phyloP scores from a whole-genome alignment of 2,797 vertebrate species.

The Poecilia gillii region DNA sequence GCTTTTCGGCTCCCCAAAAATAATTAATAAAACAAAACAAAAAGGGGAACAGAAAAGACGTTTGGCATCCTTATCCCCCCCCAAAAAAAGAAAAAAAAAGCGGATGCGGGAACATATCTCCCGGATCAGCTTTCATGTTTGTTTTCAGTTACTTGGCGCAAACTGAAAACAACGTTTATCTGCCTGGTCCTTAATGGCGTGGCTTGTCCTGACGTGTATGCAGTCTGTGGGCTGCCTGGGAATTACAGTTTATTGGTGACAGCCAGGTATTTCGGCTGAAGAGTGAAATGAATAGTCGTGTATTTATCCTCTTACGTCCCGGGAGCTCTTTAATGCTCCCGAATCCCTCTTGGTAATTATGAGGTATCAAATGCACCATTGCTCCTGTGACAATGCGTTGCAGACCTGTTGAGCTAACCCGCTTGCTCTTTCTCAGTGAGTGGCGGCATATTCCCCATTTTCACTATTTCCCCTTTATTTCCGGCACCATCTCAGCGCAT shows the following conservation, averaged over 20 bases:
- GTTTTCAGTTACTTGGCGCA: conserved; percentile 44
- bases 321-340: conserved; percentile 32
- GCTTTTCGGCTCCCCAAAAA: background rate
- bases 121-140: conserved; percentile 51
- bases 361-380: conserved; percentile 47
- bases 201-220: conserved; percentile 59
- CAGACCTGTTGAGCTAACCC: conserved; percentile 57
- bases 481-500: background rate
- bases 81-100: background rate
- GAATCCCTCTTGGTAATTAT: conserved; percentile 37
- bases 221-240: conserved; percentile 30
- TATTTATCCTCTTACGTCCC: conserved; percentile 42
- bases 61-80: background rate
- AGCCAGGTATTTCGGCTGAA: conserved; percentile 42
- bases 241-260: conserved; percentile 51
- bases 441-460: background rate
- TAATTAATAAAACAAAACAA: background rate
- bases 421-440: background rate
- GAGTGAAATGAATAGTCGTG: conserved; percentile 33
- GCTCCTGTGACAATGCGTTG: conserved; percentile 26
- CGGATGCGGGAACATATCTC: background rate
- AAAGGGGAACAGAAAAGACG: background rate
- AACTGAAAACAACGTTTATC: conserved; percentile 53
- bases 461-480: no score
- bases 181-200: conserved; percentile 53